Conservation (phyloP, 2,113 vertebrate genomes). For the Periophthalmodon schlosseri region DNA sequence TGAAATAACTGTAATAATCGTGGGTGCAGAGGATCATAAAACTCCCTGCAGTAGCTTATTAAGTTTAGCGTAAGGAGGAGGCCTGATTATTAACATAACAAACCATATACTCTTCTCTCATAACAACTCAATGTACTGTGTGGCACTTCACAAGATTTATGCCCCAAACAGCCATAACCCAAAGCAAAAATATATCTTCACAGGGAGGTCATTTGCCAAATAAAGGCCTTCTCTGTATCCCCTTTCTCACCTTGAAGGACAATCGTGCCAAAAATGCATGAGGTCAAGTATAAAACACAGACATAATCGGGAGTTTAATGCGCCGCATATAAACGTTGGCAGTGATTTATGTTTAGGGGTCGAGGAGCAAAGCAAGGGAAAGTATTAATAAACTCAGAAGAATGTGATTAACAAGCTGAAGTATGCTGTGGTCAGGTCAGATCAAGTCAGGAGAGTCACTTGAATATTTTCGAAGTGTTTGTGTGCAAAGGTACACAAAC, state of each 20-base stretch:
- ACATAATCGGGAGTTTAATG: constrained; percentile 28
- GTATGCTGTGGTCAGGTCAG: constrained; percentile 7
- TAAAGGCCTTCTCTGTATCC: not conserved
- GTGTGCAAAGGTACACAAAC: not conserved
- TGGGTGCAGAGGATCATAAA: not conserved
- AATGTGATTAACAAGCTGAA: constrained; percentile 19
- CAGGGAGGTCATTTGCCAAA: not conserved
- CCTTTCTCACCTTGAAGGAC: constrained; percentile 46
- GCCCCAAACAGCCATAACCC: constrained; percentile 8
- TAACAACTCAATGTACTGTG: constrained; percentile 24
- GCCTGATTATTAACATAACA: constrained; percentile 29
- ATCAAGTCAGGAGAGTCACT: not conserved
- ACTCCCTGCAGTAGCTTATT: not conserved
- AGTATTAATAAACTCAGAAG: constrained; percentile 9
- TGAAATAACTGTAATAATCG: not conserved
- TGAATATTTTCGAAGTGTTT: not conserved
- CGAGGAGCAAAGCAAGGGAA: constrained; percentile 20
- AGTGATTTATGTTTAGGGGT: constrained; percentile 19
- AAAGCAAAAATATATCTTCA: not conserved
- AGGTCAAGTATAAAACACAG: constrained; percentile 40
- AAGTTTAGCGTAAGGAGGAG: constrained; percentile 44
- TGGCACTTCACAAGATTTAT: constrained; percentile 34
- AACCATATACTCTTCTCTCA: constrained; percentile 15
- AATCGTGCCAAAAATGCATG: constrained; percentile 31
- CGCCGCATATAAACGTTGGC: not conserved